A percentile compares a stretch with the other conserved stretches of the same genome.
These are phyloP conservation scores for Hybos culiciformis DNA, from an alignment of 2,888 invertebrate genomes.

Conservation along the genomic window DNA sequence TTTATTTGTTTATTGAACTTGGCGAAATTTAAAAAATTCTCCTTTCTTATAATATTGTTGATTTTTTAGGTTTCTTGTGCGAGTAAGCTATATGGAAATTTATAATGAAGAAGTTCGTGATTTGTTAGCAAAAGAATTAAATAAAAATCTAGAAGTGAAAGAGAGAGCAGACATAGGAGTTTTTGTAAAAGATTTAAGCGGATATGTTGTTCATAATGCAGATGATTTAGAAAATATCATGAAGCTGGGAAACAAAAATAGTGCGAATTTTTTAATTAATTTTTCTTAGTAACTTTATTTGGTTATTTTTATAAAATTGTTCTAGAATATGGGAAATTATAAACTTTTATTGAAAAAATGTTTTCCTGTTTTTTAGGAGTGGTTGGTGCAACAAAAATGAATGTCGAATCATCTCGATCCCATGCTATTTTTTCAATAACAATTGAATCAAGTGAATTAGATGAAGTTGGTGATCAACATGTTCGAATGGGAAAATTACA, in stretches of 20 bases:
- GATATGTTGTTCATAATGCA: constrained; percentile 95
- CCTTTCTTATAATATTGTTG: too few relatives aligned
- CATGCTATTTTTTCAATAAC: constrained; percentile 98
- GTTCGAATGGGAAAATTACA: constrained; percentile 94
- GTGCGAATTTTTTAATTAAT: constrained; percentile 43
- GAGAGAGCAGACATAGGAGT: constrained; percentile 94
- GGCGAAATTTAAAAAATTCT: constrained; percentile 4
- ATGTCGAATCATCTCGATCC: constrained; percentile 87
- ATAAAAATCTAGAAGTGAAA: constrained; percentile 77
- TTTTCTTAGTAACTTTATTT: constrained; percentile 16
- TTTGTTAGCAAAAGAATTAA: constrained; percentile 77
- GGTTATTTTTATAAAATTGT: background rate
- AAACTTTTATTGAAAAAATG: background rate
- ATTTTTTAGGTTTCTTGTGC: constrained; percentile 68
- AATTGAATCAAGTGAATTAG: constrained; percentile 84
- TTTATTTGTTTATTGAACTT: background rate
- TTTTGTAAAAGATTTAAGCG: constrained; percentile 93
- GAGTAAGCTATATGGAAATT: constrained; percentile 96
- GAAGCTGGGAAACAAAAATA: constrained; percentile 91
- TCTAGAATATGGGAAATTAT: too few relatives aligned
- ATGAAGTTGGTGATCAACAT: constrained; percentile 68
- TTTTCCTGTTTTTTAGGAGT: constrained; percentile 41
- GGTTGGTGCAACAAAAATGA: constrained; percentile 93
- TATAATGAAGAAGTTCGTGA: constrained; percentile 99
- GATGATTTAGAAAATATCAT: constrained; percentile 90